phyloP scores from a whole-genome alignment of 2,113 vertebrate species.

The Hyperoodon ampullatus region DNA sequence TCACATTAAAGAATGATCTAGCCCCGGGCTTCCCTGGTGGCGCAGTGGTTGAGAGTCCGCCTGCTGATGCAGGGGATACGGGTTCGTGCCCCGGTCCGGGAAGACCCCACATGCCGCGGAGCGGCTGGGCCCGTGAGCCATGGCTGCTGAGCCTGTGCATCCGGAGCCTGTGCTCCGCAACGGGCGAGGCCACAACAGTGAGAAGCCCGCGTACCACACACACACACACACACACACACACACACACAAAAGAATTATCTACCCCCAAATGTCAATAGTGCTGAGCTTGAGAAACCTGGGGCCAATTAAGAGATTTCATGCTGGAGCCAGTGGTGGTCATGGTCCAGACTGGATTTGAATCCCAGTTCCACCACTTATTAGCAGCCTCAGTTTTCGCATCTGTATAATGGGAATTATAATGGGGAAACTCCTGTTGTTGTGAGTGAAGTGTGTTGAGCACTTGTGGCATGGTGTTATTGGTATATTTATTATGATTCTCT shows the following conservation, averaged over 20 bases:
- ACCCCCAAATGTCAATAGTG: rapidly evolving
- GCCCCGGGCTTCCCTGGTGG: neutral
- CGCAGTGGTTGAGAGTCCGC: too few relatives aligned
- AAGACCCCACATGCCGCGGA: too few relatives aligned
- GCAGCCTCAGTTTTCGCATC: neutral
- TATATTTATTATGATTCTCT: neutral
- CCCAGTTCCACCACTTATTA: neutral
- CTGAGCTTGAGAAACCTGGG: too few relatives aligned
- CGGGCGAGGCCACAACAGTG: too few relatives aligned
- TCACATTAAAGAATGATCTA: rapidly evolving
- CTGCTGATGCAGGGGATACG: too few relatives aligned
- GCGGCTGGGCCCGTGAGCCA: too few relatives aligned
- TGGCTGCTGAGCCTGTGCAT: too few relatives aligned
- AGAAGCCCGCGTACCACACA: too few relatives aligned
- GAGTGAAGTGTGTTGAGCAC: neutral
- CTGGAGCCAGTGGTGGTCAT: rapidly evolving
- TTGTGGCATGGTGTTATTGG: neutral
- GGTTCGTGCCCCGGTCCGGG: too few relatives aligned
- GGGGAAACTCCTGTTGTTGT: neutral
- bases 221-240: too few relatives aligned
- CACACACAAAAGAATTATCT: neutral
- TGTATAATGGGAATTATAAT: neutral
- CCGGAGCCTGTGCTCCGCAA: too few relatives aligned
- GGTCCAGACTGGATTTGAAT: neutral
- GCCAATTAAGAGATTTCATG: rapidly evolving